Evolutionary conservation across 2,113 vertebrate species (phyloP).

Genomic region (Hippoglossus stenolepis): DNA sequence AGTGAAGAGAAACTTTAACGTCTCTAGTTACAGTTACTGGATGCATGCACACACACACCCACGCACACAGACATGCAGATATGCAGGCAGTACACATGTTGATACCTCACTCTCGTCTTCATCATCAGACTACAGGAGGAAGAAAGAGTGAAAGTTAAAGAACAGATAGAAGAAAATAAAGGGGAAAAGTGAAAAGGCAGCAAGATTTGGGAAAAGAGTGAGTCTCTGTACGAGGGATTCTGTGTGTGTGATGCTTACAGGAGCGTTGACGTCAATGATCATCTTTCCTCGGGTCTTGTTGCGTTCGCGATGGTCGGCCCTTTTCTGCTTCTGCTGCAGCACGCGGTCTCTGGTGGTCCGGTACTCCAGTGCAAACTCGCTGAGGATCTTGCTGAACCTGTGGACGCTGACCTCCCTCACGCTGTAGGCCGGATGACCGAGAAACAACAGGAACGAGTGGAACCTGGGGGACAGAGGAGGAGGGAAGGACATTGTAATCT

Average conservation of each 20-base stretch:
- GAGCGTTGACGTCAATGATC: conserved; percentile 92
- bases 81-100: conserved; percentile 36
- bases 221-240: background rate
- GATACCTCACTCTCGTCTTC: conserved; percentile 90
- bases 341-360: conserved; percentile 95
- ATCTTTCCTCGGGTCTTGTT: conserved; percentile 98
- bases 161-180: background rate
- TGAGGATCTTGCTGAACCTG: conserved; percentile 94
- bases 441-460: conserved; percentile 93
- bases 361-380: conserved; percentile 97
- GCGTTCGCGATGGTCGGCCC: conserved; percentile 94
- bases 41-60: conserved; percentile 52
- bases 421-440: conserved; percentile 91
- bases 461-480: conserved; percentile 82
- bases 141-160: conserved; percentile 53
- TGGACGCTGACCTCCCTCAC: conserved; percentile 93
- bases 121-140: conserved; percentile 89
- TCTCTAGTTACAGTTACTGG: conserved; percentile 15
- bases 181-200: background rate
- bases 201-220: too few species aligned
- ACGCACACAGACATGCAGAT: conserved; percentile 31
- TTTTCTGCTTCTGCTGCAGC: conserved; percentile 95
- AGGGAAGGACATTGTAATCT: background rate
- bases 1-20: conserved; percentile 1
- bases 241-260: conserved; percentile 61